Conservation (phyloP, 2,888 invertebrate genomes). For the Melipona bicolor region DNA sequence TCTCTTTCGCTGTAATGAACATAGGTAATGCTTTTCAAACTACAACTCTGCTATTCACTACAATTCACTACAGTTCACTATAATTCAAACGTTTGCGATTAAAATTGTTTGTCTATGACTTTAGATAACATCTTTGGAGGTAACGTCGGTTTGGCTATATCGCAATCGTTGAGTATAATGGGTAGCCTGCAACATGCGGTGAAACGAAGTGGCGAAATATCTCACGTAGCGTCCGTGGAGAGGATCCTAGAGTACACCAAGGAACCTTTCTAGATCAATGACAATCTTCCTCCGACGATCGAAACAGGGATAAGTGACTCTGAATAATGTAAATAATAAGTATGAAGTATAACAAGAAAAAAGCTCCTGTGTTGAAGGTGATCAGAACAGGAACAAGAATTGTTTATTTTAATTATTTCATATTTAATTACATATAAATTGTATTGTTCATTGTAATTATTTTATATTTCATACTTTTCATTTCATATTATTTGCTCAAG, state of each 20-base stretch:
- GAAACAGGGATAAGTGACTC: constrained; percentile 86
- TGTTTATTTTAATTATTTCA: neutral
- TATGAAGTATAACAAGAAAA: constrained; percentile 87
- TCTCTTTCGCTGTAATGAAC: constrained; percentile 87
- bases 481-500: too few relatives aligned
- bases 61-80: too few relatives aligned
- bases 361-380: constrained; percentile 89
- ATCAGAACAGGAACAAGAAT: neutral
- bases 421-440: neutral
- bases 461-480: too few relatives aligned
- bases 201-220: constrained; percentile 90
- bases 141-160: constrained; percentile 89
- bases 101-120: neutral
- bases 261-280: constrained; percentile 85
- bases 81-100: too few relatives aligned
- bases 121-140: constrained; percentile 86
- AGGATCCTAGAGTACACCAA: constrained; percentile 92
- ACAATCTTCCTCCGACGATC: constrained; percentile 87
- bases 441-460: too few relatives aligned
- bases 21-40: constrained; percentile 83
- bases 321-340: constrained; percentile 87
- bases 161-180: constrained; percentile 89
- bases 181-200: constrained; percentile 93
- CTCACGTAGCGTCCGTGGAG: constrained; percentile 92
- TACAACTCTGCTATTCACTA: too few relatives aligned